phyloP scores from a whole-genome alignment of 2,888 invertebrate species.

The Cephalotes varians region DNA sequence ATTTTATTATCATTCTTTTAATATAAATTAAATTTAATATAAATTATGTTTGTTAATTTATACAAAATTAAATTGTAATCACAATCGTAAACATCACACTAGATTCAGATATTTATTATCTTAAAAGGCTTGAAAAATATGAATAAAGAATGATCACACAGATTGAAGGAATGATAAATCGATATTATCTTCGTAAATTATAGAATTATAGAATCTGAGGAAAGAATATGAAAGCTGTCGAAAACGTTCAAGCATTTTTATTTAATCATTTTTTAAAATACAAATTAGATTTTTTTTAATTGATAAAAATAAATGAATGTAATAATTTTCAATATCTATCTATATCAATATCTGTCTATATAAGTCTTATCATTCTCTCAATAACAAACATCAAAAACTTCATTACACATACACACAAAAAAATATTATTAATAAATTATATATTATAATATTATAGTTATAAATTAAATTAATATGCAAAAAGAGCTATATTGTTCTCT shows the following conservation, averaged over 20 bases:
- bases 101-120: not conserved
- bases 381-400: not conserved
- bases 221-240: not conserved
- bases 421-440: not conserved
- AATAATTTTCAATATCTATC: not conserved
- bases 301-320: not conserved
- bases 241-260: not conserved
- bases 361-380: not conserved
- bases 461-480: conserved; percentile 18
- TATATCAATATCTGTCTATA: too few relatives aligned
- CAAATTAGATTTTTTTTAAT: not conserved
- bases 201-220: not conserved
- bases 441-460: not conserved
- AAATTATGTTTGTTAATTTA: not conserved
- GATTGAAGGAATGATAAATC: not conserved
- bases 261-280: not conserved
- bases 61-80: not conserved
- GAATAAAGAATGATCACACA: conserved; percentile 5
- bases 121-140: not conserved
- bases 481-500: not conserved
- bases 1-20: not conserved
- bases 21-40: too few relatives aligned
- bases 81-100: not conserved
- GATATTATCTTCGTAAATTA: conserved; percentile 8
- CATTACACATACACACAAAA: not conserved